phyloP scores from a whole-genome alignment of 2,113 vertebrate genomes.

The Puntigrus tetrazona region DNA sequence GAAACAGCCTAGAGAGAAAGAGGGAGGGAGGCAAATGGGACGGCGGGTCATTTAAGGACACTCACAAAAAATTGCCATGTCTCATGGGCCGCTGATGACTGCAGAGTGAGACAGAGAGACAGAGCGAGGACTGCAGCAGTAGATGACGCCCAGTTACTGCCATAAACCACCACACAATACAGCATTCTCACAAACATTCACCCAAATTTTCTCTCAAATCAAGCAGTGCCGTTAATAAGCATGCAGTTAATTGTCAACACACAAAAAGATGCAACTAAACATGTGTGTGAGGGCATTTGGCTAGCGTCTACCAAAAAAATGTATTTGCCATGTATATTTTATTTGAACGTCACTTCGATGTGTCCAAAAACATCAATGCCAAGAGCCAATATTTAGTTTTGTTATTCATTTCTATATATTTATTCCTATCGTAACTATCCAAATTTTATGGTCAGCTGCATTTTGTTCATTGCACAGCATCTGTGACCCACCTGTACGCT shows the following conservation, averaged over 20 bases:
- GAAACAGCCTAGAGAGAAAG: conserved; percentile 26
- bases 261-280: background rate
- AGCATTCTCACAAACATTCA: background rate
- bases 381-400: background rate
- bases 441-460: background rate
- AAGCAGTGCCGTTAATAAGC: background rate
- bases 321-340: background rate
- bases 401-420: background rate
- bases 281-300: background rate
- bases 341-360: background rate
- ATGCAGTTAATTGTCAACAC: background rate
- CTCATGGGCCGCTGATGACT: conserved; percentile 52
- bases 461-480: background rate
- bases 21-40: conserved; percentile 48
- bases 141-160: conserved; percentile 18
- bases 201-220: background rate
- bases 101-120: conserved; percentile 44
- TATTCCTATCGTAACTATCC: background rate
- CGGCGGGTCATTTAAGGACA: conserved; percentile 72
- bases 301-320: background rate
- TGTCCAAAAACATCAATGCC: background rate
- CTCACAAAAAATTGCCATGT: conserved; percentile 50
- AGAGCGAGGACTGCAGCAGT: conserved; percentile 40
- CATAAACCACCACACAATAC: background rate
- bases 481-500: background rate